Evolutionary conservation across 2,888 invertebrate genomes (phyloP), one percentile per base, ranked within the genome.

Genomic region (Scelioninae gen. 1): DNA sequence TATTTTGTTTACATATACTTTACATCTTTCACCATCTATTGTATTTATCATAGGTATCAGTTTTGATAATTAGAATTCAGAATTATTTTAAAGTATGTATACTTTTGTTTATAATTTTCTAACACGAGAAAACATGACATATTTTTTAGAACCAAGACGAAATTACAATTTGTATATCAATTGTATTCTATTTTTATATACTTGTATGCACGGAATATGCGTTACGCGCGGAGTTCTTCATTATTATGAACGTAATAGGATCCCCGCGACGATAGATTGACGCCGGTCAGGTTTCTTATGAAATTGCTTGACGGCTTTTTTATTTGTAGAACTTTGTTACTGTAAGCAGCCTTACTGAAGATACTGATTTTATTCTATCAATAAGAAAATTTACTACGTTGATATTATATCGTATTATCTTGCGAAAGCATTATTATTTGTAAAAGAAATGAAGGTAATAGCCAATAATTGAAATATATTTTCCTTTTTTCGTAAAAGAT

Each of bases 151-250:
- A 23, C 45, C n/a, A 10, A 62, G 31, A 75, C 40, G 40, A 60
- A 72, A 74, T 75, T 68, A 49, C 72, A 69, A 68, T 69, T 80
- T 80, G 74, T 74, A 74, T 47, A 80, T 72, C 66, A 62, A 72
- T 80, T 74, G 74, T 74, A 80, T 75, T 80, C 68, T 80, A 80
- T 74, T 80, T 74, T 74, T 80, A 75, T 80, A 80, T 74, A n/a
- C 68, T 63, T 80, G 40, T 75, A 75, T 16, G 34, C 55, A 55
- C 74, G 43, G 31, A 29, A 63, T 63, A 23, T 55, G 31, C 56
- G 40, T 63, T 56, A 56, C n/a, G 13, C 16, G 45, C 58, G n/a
- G n/a, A n/a, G n/a, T 13, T 60, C 9, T 60, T 55, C 34, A 45
- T 65, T 51, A 45, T 34, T 58, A 38, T 11, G 8, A 15, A n/a